Base-by-base conservation (phyloP, 1,140 invertebrate species). In the Tribolium madens region DNA sequence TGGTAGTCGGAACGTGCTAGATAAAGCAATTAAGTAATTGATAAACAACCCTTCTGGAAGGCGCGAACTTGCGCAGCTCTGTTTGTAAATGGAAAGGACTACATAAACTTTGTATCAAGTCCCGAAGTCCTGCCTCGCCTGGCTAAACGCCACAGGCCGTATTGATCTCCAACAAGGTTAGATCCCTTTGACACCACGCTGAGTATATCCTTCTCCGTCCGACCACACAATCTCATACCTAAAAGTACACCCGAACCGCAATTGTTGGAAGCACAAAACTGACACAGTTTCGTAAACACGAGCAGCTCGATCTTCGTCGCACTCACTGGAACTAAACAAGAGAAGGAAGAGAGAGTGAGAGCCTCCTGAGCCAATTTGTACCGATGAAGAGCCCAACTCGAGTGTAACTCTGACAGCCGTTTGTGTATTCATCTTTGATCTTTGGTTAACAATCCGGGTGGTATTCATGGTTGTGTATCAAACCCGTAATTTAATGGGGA, bases 11-110 rank as follows among this genome's bases (percentile, higher is more conserved):
- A 81, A 81, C 80, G 80, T 81, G 80, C 75, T 79, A 81, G 79
- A 81, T 81, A 81, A 80, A 81, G 79, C 80, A 81, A 81, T 81
- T 81, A 81, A 81, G 80, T 81, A 81, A 81, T 81, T 81, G 80
- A 81, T 81, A 81, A 81, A 81, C 80, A 81, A 81, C 80, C 80
- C 79, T 75, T 76, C 75, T 73, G 57, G 50, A 14, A 52, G 18
- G 70, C 70, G 46, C 50, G 46, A 73, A 52, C 48, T 52, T 73
- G 71, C 48, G 71, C 71, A 52, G 71, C 60, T 47, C 53, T 46
- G 48, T 80, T 80, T 77, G 77, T 78, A 80, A 80, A 80, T 57
- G 75, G 75, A 78, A n/a, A 76, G 68, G 75, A 79, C 77, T 80
- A 74, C 70, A 82, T 81, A 81, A 81, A 81, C 75, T 81, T 81